Evolutionary conservation across 2,888 invertebrate species (phyloP), one percentile per base, ranked within the genome.

Genomic region (Notodonta ziczac): DNA sequence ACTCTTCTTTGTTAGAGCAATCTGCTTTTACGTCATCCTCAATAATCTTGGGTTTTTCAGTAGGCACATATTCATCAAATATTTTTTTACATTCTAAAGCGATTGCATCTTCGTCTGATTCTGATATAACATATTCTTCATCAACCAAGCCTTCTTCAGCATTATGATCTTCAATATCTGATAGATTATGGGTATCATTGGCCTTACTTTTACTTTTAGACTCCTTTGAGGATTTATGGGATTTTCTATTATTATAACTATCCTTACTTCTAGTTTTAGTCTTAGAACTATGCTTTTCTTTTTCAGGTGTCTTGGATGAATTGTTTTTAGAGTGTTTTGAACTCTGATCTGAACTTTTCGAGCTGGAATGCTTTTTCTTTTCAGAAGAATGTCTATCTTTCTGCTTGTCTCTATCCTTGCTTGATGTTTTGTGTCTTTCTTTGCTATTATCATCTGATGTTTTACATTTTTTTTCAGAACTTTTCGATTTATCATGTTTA

Each of bases 81-180:
- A 98, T 98, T 90, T 95, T 96, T 80, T 97, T 95, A 86, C 98
- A 98, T 87, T 98, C 97, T 75, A 96, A 95, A 78, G 96, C 96
- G 64, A 97, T 96, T 70, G 96, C 95, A 68, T 95, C 96, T 72
- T 96, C 95, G 80, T 96, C 95, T 39, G 94, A 94, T 73, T 95
- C 95, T 59, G 94, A 94, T 50, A 90, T 74, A 63, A 93, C 87
- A 74, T 89, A 77, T 42, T 83, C 77, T 62, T 83, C 82, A 68
- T 82, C 78, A 66, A 74, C 63, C 3, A 74, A 72, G 69, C 81
- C 80, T 66, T 82, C 77, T 40, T 71, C 73, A 65, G 56, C 55
- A 62, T 69, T 68, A 7, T 63, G 73, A 69, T 81, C 78, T 68
- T 86, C 83, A 78, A 76, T 77, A 68, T 88, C 87, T 69, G 82